Evolutionary conservation across 2,888 invertebrate species (phyloP).

Genomic region (Metopia argyrocephala): DNA sequence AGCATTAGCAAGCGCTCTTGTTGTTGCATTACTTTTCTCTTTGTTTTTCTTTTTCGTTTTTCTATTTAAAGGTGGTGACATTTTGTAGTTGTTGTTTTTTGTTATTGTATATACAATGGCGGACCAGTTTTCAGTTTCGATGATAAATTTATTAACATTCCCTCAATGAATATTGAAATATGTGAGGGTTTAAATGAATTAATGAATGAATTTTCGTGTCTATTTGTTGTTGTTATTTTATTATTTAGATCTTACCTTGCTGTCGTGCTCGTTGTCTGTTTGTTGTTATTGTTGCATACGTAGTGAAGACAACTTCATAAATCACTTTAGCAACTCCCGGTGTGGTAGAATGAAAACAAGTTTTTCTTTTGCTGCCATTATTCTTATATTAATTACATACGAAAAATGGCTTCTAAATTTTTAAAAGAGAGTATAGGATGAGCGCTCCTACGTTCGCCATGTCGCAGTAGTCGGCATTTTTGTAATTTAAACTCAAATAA

Average conservation of each 20-base stretch:
- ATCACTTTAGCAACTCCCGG: slow-evolving; percentile 33
- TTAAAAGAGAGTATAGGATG: too few species aligned
- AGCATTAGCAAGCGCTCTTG: not conserved
- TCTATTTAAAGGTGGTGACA: slow-evolving; percentile 58
- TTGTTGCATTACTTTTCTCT: not conserved
- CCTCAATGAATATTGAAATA: not conserved
- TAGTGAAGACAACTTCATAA: not conserved
- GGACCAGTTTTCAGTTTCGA: slow-evolving; percentile 7
- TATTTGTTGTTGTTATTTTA: not conserved
- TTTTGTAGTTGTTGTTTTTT: slow-evolving; percentile 48
- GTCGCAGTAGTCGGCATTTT: too few species aligned
- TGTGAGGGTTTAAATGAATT: not conserved
- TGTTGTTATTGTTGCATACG: not conserved
- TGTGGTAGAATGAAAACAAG: not conserved
- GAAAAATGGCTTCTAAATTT: too few species aligned
- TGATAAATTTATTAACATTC: not conserved
- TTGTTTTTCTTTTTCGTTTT: slow-evolving; percentile 33
- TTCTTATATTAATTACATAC: too few species aligned
- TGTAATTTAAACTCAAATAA: too few species aligned
- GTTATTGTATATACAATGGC: slow-evolving; percentile 61
- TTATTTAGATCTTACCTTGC: not conserved
- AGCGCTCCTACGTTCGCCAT: too few species aligned
- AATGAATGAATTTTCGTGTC: not conserved
- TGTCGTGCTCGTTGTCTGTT: not conserved
- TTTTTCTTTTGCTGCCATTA: slow-evolving; percentile 8